Evolutionary conservation across 2,113 vertebrate genomes (phyloP).

Genomic region (Telmatochromis sp.): DNA sequence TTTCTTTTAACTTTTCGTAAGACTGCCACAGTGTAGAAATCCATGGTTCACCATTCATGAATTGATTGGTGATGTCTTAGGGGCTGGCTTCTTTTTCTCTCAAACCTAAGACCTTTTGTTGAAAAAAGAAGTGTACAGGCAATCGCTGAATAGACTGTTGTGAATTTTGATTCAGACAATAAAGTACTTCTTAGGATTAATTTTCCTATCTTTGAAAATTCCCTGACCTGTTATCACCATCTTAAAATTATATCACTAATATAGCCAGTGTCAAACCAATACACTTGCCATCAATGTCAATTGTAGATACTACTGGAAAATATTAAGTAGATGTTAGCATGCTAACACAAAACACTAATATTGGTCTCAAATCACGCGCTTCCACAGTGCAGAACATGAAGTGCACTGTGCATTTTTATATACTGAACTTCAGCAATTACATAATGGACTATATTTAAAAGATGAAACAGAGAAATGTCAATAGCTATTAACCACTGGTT

Average conservation of each 20-base stretch:
- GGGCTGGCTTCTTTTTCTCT: not conserved
- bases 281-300: not conserved
- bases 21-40: not conserved
- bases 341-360: not conserved
- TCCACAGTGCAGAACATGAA: not conserved
- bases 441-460: not conserved
- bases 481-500: not conserved
- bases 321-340: not conserved
- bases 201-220: not conserved
- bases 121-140: not conserved
- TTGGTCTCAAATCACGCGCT: accelerated
- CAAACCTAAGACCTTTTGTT: not conserved
- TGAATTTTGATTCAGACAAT: not conserved
- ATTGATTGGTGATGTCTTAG: not conserved
- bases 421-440: not conserved
- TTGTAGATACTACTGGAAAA: not conserved
- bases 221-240: not conserved
- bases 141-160: not conserved
- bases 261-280: not conserved
- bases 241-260: not conserved
- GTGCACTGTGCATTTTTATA: not conserved
- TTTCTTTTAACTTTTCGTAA: not conserved
- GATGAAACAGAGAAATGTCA: not conserved
- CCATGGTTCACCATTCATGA: not conserved
- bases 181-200: not conserved